phyloP scores from a whole-genome alignment of 2,888 invertebrate genomes.

The Diogma glabrata region DNA sequence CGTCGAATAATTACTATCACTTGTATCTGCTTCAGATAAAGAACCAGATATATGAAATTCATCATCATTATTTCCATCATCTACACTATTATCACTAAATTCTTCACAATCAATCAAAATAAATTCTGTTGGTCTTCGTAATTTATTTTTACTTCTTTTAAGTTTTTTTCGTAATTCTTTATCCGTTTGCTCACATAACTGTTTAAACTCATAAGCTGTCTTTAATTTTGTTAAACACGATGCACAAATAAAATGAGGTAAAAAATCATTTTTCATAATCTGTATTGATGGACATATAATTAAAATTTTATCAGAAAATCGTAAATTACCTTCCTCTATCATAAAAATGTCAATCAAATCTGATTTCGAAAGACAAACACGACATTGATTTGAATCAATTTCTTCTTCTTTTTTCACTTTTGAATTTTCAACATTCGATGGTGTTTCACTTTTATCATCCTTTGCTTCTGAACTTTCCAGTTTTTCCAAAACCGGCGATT shows the following conservation, averaged over 20 bases:
- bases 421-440: too few relatives aligned
- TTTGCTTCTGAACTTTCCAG: too few relatives aligned
- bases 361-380: constrained; percentile 30
- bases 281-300: constrained; percentile 33
- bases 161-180: constrained; percentile 32
- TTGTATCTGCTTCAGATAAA: constrained; percentile 25
- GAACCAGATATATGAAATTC: constrained; percentile 34
- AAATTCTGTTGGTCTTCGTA: constrained; percentile 30
- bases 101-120: constrained; percentile 33
- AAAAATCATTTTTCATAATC: constrained; percentile 33
- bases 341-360: constrained; percentile 31
- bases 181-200: constrained; percentile 34
- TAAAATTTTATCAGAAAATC: constrained; percentile 35
- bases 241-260: constrained; percentile 36
- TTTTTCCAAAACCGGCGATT: not conserved
- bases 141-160: constrained; percentile 33
- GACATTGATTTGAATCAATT: constrained; percentile 32
- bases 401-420: constrained; percentile 16
- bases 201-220: constrained; percentile 33
- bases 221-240: constrained; percentile 32
- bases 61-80: constrained; percentile 26
- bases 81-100: constrained; percentile 20
- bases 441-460: not conserved
- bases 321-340: constrained; percentile 25
- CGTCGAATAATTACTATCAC: constrained; percentile 23